A percentile compares a stretch with the other conserved stretches of the same genome.
These are phyloP conservation scores for Apis laboriosa DNA, from an alignment of 1,140 invertebrate species.

Conservation along the genomic window DNA sequence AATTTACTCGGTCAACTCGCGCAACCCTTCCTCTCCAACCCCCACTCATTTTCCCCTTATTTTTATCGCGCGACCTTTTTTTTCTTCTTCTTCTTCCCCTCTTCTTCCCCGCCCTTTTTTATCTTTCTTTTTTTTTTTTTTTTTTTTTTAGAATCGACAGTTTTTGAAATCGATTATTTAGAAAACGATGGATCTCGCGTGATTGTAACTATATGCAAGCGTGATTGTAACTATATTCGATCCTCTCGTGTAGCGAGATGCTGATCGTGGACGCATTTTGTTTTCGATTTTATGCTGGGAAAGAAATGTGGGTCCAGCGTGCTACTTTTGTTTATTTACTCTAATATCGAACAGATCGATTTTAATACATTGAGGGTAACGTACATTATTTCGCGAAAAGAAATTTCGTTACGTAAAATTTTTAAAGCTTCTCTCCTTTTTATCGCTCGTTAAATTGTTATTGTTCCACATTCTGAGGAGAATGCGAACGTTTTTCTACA, in stretches of 20 bases:
- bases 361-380: no score
- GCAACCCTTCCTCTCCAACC: slow-evolving; percentile 2
- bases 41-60: background rate
- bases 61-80: background rate
- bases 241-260: background rate
- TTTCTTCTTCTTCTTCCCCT: background rate
- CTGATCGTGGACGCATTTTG: no score
- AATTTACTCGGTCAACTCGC: slow-evolving; percentile 26
- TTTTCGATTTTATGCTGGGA: no score
- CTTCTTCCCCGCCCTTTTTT: slow-evolving; percentile 2
- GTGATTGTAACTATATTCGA: background rate
- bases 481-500: background rate
- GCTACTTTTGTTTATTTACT: no score
- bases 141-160: background rate
- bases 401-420: background rate
- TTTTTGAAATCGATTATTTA: background rate
- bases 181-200: background rate
- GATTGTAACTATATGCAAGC: background rate
- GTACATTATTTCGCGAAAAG: no score
- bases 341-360: no score
- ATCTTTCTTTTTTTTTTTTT: background rate
- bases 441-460: background rate
- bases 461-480: background rate
- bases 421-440: background rate
- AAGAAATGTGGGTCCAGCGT: no score